Evolutionary conservation across 2,888 invertebrate species (phyloP).

Genomic region (Pachydiplax longipennis): DNA sequence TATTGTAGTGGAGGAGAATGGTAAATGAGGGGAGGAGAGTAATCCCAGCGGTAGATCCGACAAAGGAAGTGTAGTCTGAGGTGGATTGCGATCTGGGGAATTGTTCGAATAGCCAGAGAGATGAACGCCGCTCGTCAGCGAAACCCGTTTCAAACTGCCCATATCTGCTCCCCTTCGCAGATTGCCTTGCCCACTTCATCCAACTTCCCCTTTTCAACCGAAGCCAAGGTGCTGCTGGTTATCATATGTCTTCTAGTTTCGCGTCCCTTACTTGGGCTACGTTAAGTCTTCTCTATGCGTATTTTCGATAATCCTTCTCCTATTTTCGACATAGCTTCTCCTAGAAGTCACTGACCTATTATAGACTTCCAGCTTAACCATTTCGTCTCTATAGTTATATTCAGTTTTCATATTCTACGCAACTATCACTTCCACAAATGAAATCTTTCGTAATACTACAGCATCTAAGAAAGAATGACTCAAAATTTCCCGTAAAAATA

Average conservation of each 20-base stretch:
- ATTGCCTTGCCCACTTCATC: constrained; percentile 9
- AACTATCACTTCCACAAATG: too few species aligned
- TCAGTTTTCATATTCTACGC: too few species aligned
- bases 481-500: too few species aligned
- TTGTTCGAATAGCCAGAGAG: constrained; percentile 39
- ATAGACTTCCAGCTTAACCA: too few species aligned
- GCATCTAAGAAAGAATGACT: too few species aligned
- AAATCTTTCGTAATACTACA: too few species aligned
- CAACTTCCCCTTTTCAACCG: too few species aligned
- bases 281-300: background rate
- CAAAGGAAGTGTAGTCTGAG: too few species aligned
- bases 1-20: background rate
- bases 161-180: constrained; percentile 12
- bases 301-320: background rate
- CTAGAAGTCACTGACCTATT: too few species aligned
- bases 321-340: background rate
- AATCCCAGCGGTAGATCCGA: too few species aligned
- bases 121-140: constrained; percentile 37
- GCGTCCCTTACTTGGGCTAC: background rate
- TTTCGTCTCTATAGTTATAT: too few species aligned
- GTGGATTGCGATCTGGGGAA: constrained; percentile 28
- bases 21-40: background rate
- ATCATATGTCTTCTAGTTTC: background rate
- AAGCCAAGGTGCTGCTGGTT: background rate
- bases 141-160: constrained; percentile 35